These are phyloP conservation scores for Leiothrix lutea DNA, from an alignment of 2,113 vertebrate species.

Conservation along the genomic window DNA sequence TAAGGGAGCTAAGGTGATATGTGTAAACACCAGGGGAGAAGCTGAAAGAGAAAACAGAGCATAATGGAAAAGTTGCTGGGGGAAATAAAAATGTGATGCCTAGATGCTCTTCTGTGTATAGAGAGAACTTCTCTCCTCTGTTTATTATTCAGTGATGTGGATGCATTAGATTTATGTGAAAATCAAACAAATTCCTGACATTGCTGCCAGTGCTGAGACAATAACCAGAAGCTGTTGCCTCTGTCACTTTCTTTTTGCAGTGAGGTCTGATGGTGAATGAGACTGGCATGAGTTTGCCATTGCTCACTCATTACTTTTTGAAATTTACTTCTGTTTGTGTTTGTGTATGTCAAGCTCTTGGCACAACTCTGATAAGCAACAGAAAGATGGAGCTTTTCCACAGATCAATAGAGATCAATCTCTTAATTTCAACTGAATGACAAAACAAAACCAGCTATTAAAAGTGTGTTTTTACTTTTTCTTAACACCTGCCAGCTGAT, in stretches of 20 bases:
- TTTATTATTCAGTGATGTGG: background rate
- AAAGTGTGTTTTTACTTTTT: background rate
- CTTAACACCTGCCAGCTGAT: background rate
- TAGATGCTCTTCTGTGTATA: background rate
- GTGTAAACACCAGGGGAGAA: background rate
- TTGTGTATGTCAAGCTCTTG: background rate
- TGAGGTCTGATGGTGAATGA: background rate
- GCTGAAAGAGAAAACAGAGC: background rate
- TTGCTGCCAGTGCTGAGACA: background rate
- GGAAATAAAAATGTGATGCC: background rate
- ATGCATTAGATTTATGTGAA: background rate
- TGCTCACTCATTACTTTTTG: background rate
- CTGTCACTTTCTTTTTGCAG: background rate
- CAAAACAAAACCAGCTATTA: conserved; percentile 30
- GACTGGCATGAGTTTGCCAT: background rate
- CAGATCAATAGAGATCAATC: conserved; percentile 20
- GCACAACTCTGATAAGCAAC: background rate
- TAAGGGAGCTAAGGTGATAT: background rate
- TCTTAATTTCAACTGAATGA: background rate
- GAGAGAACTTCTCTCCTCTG: background rate
- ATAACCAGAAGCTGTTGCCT: background rate
- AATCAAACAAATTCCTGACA: conserved; percentile 1
- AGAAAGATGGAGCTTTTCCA: conserved; percentile 1
- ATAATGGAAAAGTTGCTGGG: background rate
- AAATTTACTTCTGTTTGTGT: conserved; percentile 18